phyloP scores from a whole-genome alignment of 2,888 invertebrate species.

The Eugnorisma glareosa region DNA sequence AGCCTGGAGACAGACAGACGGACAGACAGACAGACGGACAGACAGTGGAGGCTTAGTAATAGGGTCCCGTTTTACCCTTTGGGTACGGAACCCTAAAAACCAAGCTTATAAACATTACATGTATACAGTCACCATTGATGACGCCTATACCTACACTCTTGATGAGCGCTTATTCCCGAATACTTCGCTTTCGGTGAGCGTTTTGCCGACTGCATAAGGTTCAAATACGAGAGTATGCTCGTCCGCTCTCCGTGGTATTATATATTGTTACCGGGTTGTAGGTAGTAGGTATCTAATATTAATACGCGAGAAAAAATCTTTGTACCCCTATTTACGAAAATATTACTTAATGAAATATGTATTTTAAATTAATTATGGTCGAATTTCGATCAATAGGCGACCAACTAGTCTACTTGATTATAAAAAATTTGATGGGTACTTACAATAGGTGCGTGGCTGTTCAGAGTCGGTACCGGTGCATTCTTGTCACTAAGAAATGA shows the following conservation, averaged over 20 bases:
- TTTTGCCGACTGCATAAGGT: conserved; percentile 55
- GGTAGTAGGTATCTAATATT: conserved; percentile 56
- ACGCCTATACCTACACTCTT: conserved; percentile 55
- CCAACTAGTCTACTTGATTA: conserved; percentile 43
- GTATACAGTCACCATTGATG: conserved; percentile 56
- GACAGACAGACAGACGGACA: not conserved
- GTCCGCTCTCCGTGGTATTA: conserved; percentile 52
- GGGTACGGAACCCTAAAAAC: conserved; percentile 46
- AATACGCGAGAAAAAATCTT: conserved; percentile 50
- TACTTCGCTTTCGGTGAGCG: conserved; percentile 56
- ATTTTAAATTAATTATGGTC: conserved; percentile 48
- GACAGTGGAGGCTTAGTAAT: conserved; percentile 19
- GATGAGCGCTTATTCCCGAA: conserved; percentile 57
- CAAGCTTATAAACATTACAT: conserved; percentile 46
- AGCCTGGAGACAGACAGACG: conserved; percentile 27
- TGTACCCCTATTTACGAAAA: conserved; percentile 54
- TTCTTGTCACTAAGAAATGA: conserved; percentile 57
- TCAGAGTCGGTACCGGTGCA: conserved; percentile 47
- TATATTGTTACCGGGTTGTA: conserved; percentile 57
- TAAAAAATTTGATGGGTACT: conserved; percentile 53
- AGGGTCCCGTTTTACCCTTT: conserved; percentile 38
- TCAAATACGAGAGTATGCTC: conserved; percentile 55
- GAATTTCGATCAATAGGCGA: conserved; percentile 49
- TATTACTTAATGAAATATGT: conserved; percentile 57
- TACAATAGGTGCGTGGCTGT: conserved; percentile 53